Conservation (phyloP, 1,140 invertebrate species). For the Magallana gigas region DNA sequence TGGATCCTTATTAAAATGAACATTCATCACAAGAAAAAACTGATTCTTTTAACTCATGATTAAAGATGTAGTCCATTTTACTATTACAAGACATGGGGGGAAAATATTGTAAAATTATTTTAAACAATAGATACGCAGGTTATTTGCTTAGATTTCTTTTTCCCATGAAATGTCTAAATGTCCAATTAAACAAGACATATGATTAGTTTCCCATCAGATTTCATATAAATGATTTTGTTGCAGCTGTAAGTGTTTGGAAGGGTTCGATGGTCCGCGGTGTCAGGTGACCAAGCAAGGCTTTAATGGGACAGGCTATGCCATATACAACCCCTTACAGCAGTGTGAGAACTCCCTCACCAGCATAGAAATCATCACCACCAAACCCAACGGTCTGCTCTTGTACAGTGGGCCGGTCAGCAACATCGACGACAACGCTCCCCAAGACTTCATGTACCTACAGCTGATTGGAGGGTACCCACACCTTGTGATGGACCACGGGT, state of each 20-base stretch:
- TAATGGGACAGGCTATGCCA: constrained; percentile 87
- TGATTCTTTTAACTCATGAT: too few species aligned
- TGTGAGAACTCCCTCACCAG: constrained; percentile 96
- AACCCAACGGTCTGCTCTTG: constrained; percentile 90
- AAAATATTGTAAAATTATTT: too few species aligned
- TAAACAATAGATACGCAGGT: too few species aligned
- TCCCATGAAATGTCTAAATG: too few species aligned
- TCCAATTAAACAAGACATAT: too few species aligned
- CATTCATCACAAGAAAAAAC: too few species aligned
- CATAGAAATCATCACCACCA: constrained; percentile 94
- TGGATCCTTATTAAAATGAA: too few species aligned
- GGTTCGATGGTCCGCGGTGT: constrained; percentile 95
- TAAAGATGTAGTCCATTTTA: too few species aligned
- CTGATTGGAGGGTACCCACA: constrained; percentile 93
- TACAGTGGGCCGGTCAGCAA: constrained; percentile 97
- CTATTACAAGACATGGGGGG: too few species aligned
- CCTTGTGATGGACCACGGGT: constrained; percentile 95
- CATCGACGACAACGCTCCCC: constrained; percentile 36
- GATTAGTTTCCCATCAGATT: too few species aligned
- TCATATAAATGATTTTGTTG: constrained; percentile 31
- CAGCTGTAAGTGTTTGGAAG: constrained; percentile 92
- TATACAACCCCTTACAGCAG: constrained; percentile 97
- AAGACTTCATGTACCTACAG: constrained; percentile 96
- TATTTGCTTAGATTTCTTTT: too few species aligned
- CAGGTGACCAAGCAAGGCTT: constrained; percentile 96